phyloP scores from a whole-genome alignment of 1,140 invertebrate genomes.

The Pogonus chalceus region DNA sequence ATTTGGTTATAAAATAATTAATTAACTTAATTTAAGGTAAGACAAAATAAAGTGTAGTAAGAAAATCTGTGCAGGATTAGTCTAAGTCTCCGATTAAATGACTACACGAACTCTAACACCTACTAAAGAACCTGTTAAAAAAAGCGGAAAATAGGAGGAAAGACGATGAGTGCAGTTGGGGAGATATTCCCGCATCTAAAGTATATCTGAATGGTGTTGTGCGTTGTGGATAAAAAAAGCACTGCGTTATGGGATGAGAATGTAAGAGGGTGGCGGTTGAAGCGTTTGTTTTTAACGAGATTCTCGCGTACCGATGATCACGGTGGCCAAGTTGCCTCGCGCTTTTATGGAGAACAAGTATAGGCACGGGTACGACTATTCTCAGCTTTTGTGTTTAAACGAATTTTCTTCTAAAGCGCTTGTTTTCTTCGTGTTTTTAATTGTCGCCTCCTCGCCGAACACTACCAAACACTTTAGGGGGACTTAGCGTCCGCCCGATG shows the following conservation, averaged over 20 bases:
- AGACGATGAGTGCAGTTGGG: not conserved
- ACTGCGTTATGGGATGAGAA: too few species aligned
- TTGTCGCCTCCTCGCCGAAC: not conserved
- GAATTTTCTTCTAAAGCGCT: not conserved
- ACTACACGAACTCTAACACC: conserved; percentile 19
- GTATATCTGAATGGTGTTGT: conserved; percentile 19
- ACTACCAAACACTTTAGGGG: not conserved
- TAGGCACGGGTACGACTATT: not conserved
- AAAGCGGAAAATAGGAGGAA: conserved; percentile 11
- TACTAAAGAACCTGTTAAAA: conserved; percentile 24
- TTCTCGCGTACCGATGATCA: conserved; percentile 11
- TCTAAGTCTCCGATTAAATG: not conserved
- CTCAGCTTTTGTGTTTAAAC: not conserved
- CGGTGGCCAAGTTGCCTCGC: not conserved
- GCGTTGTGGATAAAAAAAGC: too few species aligned
- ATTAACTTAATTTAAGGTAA: too few species aligned
- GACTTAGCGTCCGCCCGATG: too few species aligned
- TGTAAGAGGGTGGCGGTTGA: too few species aligned
- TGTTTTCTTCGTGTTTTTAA: not conserved
- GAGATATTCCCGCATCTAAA: conserved; percentile 9
- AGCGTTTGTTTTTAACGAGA: conserved; percentile 29
- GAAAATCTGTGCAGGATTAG: not conserved
- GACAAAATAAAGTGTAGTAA: not conserved
- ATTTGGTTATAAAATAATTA: too few species aligned
- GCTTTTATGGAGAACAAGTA: not conserved